phyloP scores from a whole-genome alignment of 2,888 invertebrate genomes.

The Cecidostiba fungosa region DNA sequence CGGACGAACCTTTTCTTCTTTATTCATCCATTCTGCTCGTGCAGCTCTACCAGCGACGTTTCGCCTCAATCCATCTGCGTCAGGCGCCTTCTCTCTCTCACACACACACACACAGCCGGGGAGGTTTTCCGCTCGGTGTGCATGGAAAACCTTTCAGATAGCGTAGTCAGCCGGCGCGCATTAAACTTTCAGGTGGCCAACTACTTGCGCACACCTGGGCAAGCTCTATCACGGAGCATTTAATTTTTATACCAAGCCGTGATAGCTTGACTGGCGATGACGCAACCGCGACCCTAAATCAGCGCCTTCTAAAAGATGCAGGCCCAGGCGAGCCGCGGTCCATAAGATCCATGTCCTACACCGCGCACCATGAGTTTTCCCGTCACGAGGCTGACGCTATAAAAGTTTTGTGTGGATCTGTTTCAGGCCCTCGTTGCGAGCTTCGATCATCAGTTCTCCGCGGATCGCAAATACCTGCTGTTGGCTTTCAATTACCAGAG shows the following conservation, averaged over 20 bases:
- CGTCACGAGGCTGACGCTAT: constrained; percentile 1
- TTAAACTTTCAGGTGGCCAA: constrained; percentile 60
- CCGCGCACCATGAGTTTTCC: too few relatives aligned
- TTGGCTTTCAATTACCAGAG: constrained; percentile 85
- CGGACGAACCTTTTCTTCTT: not conserved
- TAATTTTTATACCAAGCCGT: constrained; percentile 27
- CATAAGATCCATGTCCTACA: not conserved
- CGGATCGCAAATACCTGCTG: constrained; percentile 85
- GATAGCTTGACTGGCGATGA: constrained; percentile 23
- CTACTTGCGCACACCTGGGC: constrained; percentile 33
- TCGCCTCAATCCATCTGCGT: constrained; percentile 34
- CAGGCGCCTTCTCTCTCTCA: not conserved
- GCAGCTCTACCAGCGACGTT: not conserved
- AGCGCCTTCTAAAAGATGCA: not conserved
- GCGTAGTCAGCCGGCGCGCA: not conserved
- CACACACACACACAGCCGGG: not conserved
- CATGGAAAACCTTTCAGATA: constrained; percentile 52
- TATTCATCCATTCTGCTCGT: not conserved
- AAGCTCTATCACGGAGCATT: not conserved
- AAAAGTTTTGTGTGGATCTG: constrained; percentile 32
- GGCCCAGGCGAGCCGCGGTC: not conserved
- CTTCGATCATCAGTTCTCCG: constrained; percentile 84
- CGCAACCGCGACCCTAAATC: constrained; percentile 39
- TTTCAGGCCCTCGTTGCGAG: constrained; percentile 78
- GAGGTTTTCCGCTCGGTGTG: constrained; percentile 7